phyloP scores from a whole-genome alignment of 1,140 invertebrate genomes.

The Ceratina australensis region DNA sequence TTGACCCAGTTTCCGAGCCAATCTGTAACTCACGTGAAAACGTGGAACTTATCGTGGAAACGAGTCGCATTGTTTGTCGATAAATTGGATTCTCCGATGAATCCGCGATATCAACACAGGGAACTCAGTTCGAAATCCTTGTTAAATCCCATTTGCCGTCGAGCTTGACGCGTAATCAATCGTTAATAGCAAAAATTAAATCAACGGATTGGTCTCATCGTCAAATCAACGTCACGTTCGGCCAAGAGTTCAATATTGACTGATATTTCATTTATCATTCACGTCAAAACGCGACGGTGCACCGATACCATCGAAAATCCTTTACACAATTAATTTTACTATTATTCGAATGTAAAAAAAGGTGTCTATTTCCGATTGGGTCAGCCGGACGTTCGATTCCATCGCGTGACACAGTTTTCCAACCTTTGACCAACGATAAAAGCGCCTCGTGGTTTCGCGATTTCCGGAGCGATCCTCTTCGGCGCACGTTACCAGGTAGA shows the following conservation, averaged over 20 bases:
- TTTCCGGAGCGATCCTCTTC: constrained; percentile 13
- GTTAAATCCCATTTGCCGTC: constrained; percentile 1
- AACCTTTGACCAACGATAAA: constrained; percentile 30
- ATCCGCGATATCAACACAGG: constrained; percentile 6
- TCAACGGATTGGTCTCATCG: not conserved
- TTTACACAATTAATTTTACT: not conserved
- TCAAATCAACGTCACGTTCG: not conserved
- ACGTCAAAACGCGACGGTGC: not conserved
- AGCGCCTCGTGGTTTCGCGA: constrained; percentile 24
- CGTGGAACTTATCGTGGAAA: not conserved
- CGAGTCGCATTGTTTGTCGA: constrained; percentile 17
- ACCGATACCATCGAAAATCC: not conserved
- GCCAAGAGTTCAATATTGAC: not conserved
- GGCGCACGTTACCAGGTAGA: not conserved
- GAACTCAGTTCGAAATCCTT: not conserved
- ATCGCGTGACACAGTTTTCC: constrained; percentile 34
- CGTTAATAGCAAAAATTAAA: constrained; percentile 11
- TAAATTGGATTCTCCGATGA: constrained; percentile 23
- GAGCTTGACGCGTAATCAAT: not conserved
- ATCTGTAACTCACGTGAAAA: not conserved
- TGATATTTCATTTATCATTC: not conserved
- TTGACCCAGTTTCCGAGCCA: not conserved
- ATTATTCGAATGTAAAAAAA: not conserved
- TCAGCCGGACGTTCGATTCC: constrained; percentile 28
- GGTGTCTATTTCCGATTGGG: not conserved